Conservation (phyloP, 1,140 invertebrate species). For the Euwallacea similis region DNA sequence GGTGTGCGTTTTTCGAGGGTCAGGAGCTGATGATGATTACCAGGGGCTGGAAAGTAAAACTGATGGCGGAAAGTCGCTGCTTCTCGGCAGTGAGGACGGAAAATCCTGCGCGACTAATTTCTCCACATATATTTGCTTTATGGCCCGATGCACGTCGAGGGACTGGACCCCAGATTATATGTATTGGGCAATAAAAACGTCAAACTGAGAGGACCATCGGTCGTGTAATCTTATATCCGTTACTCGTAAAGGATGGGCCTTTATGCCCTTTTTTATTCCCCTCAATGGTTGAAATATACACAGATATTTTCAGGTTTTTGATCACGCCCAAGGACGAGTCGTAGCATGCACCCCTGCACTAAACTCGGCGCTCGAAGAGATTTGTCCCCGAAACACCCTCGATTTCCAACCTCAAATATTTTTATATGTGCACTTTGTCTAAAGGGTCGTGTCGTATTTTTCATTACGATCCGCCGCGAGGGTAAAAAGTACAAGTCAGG, state of each 20-base stretch:
- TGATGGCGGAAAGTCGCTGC: no score
- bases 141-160: constrained; percentile 16
- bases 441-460: constrained; percentile 48
- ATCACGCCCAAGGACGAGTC: no score
- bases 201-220: constrained; percentile 32
- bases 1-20: background rate
- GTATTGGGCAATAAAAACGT: constrained; percentile 31
- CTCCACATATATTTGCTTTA: constrained; percentile 28
- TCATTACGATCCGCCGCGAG: constrained; percentile 40
- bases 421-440: constrained; percentile 50
- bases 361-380: constrained; percentile 13
- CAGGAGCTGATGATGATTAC: background rate
- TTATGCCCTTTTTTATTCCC: no score
- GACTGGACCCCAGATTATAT: constrained; percentile 21
- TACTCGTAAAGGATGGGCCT: constrained; percentile 18
- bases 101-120: constrained; percentile 24
- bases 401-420: constrained; percentile 48
- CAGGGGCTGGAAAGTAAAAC: no score
- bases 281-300: no score
- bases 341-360: no score
- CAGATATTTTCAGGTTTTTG: no score
- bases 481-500: constrained; percentile 43
- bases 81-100: background rate
- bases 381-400: constrained; percentile 46
- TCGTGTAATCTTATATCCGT: constrained; percentile 34